These are phyloP conservation scores for Diadegma fenestrale DNA, from an alignment of 2,888 invertebrate species.

Conservation along the genomic window DNA sequence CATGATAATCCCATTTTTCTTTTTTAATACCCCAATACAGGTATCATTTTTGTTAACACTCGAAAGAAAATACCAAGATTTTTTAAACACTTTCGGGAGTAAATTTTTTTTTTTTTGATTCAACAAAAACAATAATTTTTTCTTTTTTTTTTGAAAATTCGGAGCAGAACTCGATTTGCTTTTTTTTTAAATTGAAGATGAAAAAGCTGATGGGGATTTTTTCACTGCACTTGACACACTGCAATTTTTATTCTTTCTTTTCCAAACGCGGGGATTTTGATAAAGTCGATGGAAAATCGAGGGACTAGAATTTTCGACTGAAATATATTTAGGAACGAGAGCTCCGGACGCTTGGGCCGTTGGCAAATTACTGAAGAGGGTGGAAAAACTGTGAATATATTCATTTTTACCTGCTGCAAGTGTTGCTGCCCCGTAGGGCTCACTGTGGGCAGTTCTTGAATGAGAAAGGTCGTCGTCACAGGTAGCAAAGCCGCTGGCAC, in stretches of 20 bases:
- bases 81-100: not conserved
- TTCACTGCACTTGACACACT: not conserved
- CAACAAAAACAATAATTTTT: too few species aligned
- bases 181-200: not conserved
- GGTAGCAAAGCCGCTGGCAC: slow-evolving; percentile 79
- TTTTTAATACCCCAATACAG: not conserved
- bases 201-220: not conserved
- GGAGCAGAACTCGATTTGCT: not conserved
- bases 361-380: slow-evolving; percentile 8
- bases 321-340: not conserved
- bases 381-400: slow-evolving; percentile 1
- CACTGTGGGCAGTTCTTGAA: slow-evolving; percentile 78
- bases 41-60: not conserved
- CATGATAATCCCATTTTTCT: slow-evolving; percentile 30
- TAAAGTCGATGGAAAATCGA: not conserved
- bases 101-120: not conserved
- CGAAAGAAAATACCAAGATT: not conserved
- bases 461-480: slow-evolving; percentile 79
- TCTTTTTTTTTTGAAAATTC: not conserved
- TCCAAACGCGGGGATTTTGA: not conserved
- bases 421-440: slow-evolving; percentile 75
- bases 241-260: not conserved
- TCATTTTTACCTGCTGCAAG: slow-evolving; percentile 78
- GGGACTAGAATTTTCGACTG: not conserved
- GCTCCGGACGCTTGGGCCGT: not conserved